Evolutionary conservation across 2,113 vertebrate species (phyloP), one percentile per base, ranked within the genome.

Genomic region (Tylochromis polylepis): DNA sequence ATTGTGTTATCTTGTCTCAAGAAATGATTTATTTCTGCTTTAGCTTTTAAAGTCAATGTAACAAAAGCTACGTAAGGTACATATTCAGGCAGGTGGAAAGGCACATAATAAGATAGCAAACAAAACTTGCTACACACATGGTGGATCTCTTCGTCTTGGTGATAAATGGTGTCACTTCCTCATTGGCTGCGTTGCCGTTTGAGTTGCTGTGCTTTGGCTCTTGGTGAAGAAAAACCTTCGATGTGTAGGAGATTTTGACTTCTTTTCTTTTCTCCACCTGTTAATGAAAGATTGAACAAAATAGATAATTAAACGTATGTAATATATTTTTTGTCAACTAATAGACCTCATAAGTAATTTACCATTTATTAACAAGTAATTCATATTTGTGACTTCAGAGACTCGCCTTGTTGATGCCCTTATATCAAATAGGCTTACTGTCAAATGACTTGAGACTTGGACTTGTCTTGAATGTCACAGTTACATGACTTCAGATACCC

Each of bases 221-320:
- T 36, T 96, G 95, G 11, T 94, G 91, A 55, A 96, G 89, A 81
- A 96, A 95, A 81, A 95, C 94, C 80, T 95, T 95, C 3, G 96
- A 95, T 8, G 94, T 95, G 91, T 93, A 95, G 16, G 95, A 95
- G 15, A 95, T 92, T 85, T 95, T 95, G 2, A 93, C 56, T 81
- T 95, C 94, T 83, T 90, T 90, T 65, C 82, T 94, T 85, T 91
- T 94, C 87, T 95, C 94, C 14, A 83, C 87, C 96, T 96, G 86
- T 77, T 65, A 4, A 56, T n/a, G 8, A 49, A 46, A 58, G 8
- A 29, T 70, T 14, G 10, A 51, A 12, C 10, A 0, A 51, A 75
- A 29, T 12, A 3, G 16, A 77, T 31, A 20, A 31, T 51, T 51
- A 20, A 20, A 75, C 18, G 46, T 10, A 49, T 12, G 10, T 51